Base-by-base conservation (phyloP, 2,888 invertebrate species). In the Anorthoa munda region DNA sequence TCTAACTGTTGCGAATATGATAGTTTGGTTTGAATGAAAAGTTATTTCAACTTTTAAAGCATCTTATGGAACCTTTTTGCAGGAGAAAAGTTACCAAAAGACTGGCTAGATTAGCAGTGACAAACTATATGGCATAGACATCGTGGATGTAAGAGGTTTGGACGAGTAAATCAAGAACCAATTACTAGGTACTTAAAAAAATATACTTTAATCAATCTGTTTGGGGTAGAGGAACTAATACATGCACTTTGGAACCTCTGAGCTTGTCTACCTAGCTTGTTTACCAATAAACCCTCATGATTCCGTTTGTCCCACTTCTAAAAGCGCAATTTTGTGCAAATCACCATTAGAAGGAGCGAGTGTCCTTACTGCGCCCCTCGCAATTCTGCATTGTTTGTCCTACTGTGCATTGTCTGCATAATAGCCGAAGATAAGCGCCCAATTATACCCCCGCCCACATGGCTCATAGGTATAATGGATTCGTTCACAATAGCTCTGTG, bases 381-480 rank as follows among this genome's bases (percentile, higher is more conserved):
- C 17, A 17, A 67, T 74, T 67, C 48, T 69, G 68, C 61, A 81
- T 84, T 84, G 84, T 82, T 61, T 75, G 67, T 18, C 66, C 68
- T 61, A 77, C 77, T 81, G 83, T 70, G 61, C 71, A 77, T 81
- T 82, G 84, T 74, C 74, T 81, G 55, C 39, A 1, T 81, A 81
- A 82, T 77, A 66, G 55, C 66, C 13, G 21, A 26, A 79, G 84
- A 83, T 83, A 84, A 83, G 59, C 76, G 71, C 60, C 71, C 85
- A 83, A 83, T 83, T 82, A 84, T 76, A 59, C 68, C 72, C 64
- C 64, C 84, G 67, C 83, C 82, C 85, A 83, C 82, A 79, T 67
- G 68, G 5, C 7, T 50, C 48, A 63, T 64, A 45, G 15, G 45
- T 45, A 83, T 82, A 83, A 74, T 82, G 48, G 64, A 61, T 68